A percentile compares a stretch with the other conserved stretches of the same genome.
Evolutionary conservation across 1,140 invertebrate species (phyloP).

Genomic region (Aplysia californica): DNA sequence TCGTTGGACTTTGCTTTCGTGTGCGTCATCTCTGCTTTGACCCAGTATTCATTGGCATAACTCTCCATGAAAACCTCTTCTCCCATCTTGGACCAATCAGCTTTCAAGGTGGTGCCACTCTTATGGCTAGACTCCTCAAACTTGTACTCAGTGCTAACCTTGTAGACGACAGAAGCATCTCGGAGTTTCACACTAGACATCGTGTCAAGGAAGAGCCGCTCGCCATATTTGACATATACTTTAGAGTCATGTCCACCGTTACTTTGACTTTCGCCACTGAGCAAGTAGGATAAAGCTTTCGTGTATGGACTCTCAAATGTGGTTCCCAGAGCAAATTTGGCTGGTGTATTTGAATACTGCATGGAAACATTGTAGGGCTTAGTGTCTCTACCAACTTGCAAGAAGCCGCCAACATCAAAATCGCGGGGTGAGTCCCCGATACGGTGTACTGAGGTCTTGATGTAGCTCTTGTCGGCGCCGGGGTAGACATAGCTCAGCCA

Average conservation of each 20-base stretch:
- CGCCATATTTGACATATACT: conserved; percentile 15
- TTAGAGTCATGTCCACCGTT: not conserved
- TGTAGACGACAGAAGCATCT: not conserved
- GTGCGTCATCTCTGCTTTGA: not conserved
- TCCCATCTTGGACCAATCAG: not conserved
- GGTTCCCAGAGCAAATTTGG: conserved; percentile 11
- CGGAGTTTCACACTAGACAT: no score
- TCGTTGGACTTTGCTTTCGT: not conserved
- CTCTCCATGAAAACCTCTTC: not conserved
- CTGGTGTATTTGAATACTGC: not conserved
- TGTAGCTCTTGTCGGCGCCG: conserved; percentile 5
- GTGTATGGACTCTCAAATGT: conserved; percentile 14
- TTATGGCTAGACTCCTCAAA: not conserved
- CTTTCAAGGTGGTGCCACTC: not conserved
- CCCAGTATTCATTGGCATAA: not conserved
- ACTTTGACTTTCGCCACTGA: not conserved
- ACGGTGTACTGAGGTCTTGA: not conserved
- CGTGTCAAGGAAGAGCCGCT: conserved; percentile 4
- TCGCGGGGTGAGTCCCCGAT: not conserved
- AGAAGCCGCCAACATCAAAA: conserved; percentile 17
- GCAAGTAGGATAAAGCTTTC: conserved; percentile 4
- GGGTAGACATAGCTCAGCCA: conserved; percentile 8
- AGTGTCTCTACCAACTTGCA: conserved; percentile 13
- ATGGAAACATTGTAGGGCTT: conserved; percentile 17
- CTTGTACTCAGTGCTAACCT: not conserved